Conservation (phyloP, 1,140 invertebrate species). For the Oryctes rhinoceros region DNA sequence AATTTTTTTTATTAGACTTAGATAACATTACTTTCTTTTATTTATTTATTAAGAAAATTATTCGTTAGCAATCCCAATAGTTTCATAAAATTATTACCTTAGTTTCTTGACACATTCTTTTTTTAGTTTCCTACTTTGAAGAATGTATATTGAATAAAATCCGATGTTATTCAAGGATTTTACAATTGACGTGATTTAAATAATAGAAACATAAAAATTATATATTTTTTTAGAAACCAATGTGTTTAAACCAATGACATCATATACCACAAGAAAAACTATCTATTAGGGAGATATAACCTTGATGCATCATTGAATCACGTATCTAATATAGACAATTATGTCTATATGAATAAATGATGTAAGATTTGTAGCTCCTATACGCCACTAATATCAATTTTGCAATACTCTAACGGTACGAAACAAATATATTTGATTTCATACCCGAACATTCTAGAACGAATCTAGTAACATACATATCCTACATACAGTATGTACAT, state of each 20-base stretch:
- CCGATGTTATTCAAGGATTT: neutral
- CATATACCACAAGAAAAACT: neutral
- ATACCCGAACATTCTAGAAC: neutral
- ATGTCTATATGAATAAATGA: neutral
- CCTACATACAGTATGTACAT: neutral
- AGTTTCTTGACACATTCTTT: no score
- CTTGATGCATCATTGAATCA: constrained; percentile 19
- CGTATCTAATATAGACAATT: constrained; percentile 1
- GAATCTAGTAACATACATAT: neutral
- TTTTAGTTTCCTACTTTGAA: no score
- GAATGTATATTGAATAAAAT: neutral
- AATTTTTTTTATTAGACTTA: no score
- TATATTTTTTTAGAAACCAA: neutral
- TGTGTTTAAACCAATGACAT: neutral
- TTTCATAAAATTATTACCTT: no score
- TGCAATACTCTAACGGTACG: neutral
- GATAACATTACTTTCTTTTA: no score
- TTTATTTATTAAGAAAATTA: no score
- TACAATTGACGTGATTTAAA: neutral
- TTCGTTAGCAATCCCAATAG: no score
- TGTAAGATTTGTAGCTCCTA: neutral
- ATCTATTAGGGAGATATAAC: neutral
- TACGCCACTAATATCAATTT: neutral
- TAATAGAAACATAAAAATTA: neutral
- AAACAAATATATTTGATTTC: neutral